Evolutionary conservation across 2,113 vertebrate genomes (phyloP), one percentile per base, ranked within the genome.

Genomic region (Gobiocypris rarus): DNA sequence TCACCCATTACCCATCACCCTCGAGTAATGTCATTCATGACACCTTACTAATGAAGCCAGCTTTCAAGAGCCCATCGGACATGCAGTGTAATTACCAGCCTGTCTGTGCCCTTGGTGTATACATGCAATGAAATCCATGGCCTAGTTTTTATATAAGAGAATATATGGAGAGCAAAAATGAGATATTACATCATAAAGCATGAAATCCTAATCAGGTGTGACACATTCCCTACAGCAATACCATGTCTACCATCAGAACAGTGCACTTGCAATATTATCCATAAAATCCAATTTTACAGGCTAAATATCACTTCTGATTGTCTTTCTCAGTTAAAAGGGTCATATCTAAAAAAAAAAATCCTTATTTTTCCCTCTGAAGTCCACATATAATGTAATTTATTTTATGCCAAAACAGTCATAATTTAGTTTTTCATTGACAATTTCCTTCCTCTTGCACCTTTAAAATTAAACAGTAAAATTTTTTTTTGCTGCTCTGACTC

Each of bases 1-100:
- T 67, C 41, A 31, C 38, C 59, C 22, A 63, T 80, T 80, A 15
- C 61, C 78, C 4, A 80, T 80, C 59, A 80, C 78, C 43, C 78
- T 50, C 28, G 78, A 67, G 59, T 52, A 80, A 80, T 67, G 77
- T 34, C 59, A 80, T 50, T 48, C 41, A 61, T 80, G 58, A 80
- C 61, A 80, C 43, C 77, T 43, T 67, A 50, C 61, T 80, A 80
- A 80, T 80, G 77, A 80, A 63, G 34, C 38, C 76, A 43, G 58
- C 56, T 6, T 63, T 63, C 76, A 80, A 80, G 59, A 80, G 78
- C 38, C 43, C 43, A 28, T 45, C 45, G 41, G 43, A 65, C 59
- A 50, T 11, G 24, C 6, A 17, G 15, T 67, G 26, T 80, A 67
- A 80, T 80, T 48, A 80, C 78, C 61, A 67, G 17, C 43, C 58